Evolutionary conservation across 2,888 invertebrate genomes (phyloP).

Genomic region (Stenchaetothrips biformis): DNA sequence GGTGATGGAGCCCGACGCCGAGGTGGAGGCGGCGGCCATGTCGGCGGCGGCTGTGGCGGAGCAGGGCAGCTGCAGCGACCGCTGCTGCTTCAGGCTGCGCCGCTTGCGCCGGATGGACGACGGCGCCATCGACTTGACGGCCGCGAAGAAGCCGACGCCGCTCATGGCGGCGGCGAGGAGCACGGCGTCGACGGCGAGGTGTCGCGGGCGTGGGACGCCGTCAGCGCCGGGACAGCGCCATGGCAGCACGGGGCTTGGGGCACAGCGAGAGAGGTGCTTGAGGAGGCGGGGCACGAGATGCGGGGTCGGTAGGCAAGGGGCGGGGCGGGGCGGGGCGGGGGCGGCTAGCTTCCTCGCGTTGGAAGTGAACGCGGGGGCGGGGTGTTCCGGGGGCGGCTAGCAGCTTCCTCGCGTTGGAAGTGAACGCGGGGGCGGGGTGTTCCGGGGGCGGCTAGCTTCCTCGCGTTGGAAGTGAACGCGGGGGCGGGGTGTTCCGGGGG

Average conservation of each 20-base stretch:
- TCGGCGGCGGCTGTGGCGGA: conserved; percentile 33
- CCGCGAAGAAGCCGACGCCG: conserved; percentile 55
- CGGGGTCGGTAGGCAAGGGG: too few relatives aligned
- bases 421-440: conserved; percentile 41
- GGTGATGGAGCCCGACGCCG: conserved; percentile 31
- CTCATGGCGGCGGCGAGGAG: conserved; percentile 48
- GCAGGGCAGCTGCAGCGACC: conserved; percentile 45
- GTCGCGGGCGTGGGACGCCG: conserved; percentile 43
- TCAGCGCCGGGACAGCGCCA: conserved; percentile 44
- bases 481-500: conserved; percentile 38
- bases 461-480: conserved; percentile 36
- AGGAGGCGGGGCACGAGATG: too few relatives aligned
- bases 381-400: neutral
- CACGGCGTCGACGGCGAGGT: neutral
- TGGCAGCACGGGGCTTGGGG: too few relatives aligned
- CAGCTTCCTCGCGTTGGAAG: too few relatives aligned
- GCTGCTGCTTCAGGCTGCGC: conserved; percentile 58
- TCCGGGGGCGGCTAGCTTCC: neutral
- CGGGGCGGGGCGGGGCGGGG: too few relatives aligned
- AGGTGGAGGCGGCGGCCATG: neutral
- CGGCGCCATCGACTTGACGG: conserved; percentile 62
- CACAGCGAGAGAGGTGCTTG: too few relatives aligned
- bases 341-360: too few relatives aligned
- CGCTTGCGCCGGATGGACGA: conserved; percentile 56
- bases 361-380: conserved; percentile 41